Base-by-base conservation (phyloP, 2,888 invertebrate genomes). In the Pollenia labialis region DNA sequence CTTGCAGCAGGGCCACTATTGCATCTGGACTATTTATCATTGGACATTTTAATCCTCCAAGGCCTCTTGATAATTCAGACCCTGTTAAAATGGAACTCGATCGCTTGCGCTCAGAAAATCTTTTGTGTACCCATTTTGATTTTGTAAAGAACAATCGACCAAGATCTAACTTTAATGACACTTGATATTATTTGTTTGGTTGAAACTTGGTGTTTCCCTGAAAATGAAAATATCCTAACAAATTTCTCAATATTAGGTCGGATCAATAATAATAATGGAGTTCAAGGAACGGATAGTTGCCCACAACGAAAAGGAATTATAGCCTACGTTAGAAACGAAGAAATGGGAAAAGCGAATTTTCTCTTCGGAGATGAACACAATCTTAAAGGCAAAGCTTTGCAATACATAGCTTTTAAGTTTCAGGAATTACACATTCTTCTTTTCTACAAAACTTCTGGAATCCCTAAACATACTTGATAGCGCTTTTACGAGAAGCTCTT, bases 1-100 rank as follows among this genome's bases (percentile, higher is more conserved):
- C 76, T 46, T 86, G 80, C 12, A 86, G 83, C 16, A 62, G 86
- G 48, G 81, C 83, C 7, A 87, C 83, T 23, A 23, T 1, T 23
- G 23, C 23, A 23, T 23, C 23, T 23, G 48, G 81, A 23, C 23
- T 23, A 23, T 23, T 23, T 23, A 23, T 23, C 23, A 23, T 23
- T 2, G 23, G 23, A 23, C 1, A 2, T 23, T 23, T 23, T 2
- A 23, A 23, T 23, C 2, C 23, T 23, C 23, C 23, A 23, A 23
- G 23, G 2, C 23, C 23, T 23, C 23, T 23, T 23, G 3, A 3
- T 23, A 23, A 23, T 23, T 23, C 23, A 2, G 23, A 23, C 23
- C 23, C 23, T 23, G 23, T 23, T 23, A 23, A 23, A 23, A 23
- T 23, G 14, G 69, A 86, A 48, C 23, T 82, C 6, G 44, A 82